Evolutionary conservation across 1,140 invertebrate genomes (phyloP).

Genomic region (Magallana ariakensis): DNA sequence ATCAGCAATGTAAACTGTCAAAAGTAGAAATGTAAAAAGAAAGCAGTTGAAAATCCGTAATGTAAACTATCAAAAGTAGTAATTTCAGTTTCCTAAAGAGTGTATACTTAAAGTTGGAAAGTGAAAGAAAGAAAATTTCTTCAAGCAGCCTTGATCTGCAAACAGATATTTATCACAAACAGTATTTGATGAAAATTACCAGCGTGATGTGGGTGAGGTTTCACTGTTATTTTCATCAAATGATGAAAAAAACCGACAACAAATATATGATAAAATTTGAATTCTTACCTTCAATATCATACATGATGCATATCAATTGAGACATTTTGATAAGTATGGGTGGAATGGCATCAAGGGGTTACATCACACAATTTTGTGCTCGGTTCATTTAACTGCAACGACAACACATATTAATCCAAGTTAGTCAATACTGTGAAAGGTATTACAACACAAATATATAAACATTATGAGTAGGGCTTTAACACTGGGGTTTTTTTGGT

Average conservation of each 20-base stretch:
- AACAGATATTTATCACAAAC: no score
- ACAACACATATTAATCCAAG: not conserved
- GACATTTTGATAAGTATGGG: not conserved
- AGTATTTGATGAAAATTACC: no score
- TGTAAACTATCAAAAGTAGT: no score
- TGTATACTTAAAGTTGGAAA: not conserved
- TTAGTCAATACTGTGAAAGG: no score
- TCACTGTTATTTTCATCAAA: no score
- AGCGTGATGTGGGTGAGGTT: no score
- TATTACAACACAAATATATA: slow-evolving; percentile 1
- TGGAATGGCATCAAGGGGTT: not conserved
- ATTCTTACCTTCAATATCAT: slow-evolving; percentile 9
- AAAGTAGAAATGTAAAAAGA: not conserved
- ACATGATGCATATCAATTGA: not conserved
- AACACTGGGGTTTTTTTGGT: no score
- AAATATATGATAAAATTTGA: not conserved
- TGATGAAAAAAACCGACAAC: no score
- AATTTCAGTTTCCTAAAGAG: no score
- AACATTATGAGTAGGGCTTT: not conserved
- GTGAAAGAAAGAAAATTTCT: not conserved
- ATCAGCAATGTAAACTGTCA: slow-evolving; percentile 41
- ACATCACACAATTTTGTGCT: not conserved
- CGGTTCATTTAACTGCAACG: not conserved
- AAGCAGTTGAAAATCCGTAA: no score
- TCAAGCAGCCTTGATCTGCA: not conserved